phyloP scores from a whole-genome alignment of 1,140 invertebrate genomes.

The Venustaconcha ellipsiformis region DNA sequence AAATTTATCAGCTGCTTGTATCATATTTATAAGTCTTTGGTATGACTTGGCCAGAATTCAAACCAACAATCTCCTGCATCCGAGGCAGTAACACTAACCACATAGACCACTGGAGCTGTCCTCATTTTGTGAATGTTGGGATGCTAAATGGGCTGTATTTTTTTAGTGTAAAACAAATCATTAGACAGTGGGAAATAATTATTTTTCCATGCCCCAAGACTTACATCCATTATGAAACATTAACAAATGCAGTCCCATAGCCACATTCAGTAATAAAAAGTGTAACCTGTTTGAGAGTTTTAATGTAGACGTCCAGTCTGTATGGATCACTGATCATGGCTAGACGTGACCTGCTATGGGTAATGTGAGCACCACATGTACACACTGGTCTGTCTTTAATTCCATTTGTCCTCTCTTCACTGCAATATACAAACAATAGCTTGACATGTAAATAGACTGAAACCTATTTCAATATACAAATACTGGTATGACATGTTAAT shows the following conservation, averaged over 20 bases:
- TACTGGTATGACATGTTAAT: too few relatives aligned
- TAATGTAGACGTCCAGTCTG: constrained; percentile 78
- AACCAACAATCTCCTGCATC: too few relatives aligned
- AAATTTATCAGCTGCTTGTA: too few relatives aligned
- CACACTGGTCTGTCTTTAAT: constrained; percentile 75
- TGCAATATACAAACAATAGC: background rate
- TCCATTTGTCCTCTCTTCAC: constrained; percentile 1
- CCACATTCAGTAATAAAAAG: background rate
- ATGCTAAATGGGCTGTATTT: too few relatives aligned
- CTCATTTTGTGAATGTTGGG: background rate
- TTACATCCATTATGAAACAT: background rate
- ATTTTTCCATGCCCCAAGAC: too few relatives aligned
- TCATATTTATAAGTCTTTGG: too few relatives aligned
- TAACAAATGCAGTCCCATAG: background rate
- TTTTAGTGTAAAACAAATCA: background rate
- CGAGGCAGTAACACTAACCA: too few relatives aligned
- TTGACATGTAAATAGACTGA: background rate
- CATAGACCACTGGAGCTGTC: too few relatives aligned
- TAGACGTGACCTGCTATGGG: constrained; percentile 84
- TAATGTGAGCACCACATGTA: constrained; percentile 82
- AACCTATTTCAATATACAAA: too few relatives aligned
- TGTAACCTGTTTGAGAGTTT: constrained; percentile 74
- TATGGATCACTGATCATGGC: constrained; percentile 85
- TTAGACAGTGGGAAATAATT: background rate
- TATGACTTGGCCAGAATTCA: too few relatives aligned